A percentile compares a stretch with the other conserved stretches of the same genome.
phyloP scores from a whole-genome alignment of 2,797 vertebrate genomes.

The Cuculus canorus region DNA sequence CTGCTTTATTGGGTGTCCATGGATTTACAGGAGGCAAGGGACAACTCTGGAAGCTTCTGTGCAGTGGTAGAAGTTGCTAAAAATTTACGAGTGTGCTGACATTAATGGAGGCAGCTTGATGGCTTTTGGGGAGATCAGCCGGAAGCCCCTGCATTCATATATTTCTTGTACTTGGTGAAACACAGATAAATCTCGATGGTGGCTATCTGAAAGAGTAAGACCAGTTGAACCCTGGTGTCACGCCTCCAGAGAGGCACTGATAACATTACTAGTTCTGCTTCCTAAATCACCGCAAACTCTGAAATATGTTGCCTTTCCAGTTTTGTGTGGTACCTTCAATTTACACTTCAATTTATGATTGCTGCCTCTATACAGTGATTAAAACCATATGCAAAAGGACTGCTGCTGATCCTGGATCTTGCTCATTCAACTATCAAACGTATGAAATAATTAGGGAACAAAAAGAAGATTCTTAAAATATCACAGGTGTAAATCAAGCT shows the following conservation, averaged over 20 bases:
- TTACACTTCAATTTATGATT: slow-evolving; percentile 5
- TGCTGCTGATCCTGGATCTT: not conserved
- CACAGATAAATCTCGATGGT: slow-evolving; percentile 73
- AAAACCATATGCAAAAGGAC: not conserved
- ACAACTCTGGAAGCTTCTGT: slow-evolving; percentile 76
- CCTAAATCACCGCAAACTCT: slow-evolving; percentile 18
- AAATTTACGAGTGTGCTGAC: slow-evolving; percentile 76
- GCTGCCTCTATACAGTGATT: not conserved
- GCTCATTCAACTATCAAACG: not conserved
- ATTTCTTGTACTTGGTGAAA: slow-evolving; percentile 75
- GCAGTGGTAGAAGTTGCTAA: slow-evolving; percentile 56
- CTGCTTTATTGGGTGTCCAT: slow-evolving; percentile 74
- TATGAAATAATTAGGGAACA: not conserved
- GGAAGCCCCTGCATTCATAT: slow-evolving; percentile 66
- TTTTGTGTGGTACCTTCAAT: not conserved
- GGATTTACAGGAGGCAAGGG: slow-evolving; percentile 78
- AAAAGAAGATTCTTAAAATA: not conserved
- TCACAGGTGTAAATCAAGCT: not conserved
- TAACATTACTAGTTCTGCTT: slow-evolving; percentile 41
- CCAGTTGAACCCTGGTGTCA: slow-evolving; percentile 21
- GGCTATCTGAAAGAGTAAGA: slow-evolving; percentile 35
- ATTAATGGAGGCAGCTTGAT: slow-evolving; percentile 63
- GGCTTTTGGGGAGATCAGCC: slow-evolving; percentile 51
- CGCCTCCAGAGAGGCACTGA: slow-evolving; percentile 22
- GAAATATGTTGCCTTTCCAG: not conserved